Evolutionary conservation across 2,888 invertebrate genomes (phyloP).

Genomic region (Drosophila sordidapex): DNA sequence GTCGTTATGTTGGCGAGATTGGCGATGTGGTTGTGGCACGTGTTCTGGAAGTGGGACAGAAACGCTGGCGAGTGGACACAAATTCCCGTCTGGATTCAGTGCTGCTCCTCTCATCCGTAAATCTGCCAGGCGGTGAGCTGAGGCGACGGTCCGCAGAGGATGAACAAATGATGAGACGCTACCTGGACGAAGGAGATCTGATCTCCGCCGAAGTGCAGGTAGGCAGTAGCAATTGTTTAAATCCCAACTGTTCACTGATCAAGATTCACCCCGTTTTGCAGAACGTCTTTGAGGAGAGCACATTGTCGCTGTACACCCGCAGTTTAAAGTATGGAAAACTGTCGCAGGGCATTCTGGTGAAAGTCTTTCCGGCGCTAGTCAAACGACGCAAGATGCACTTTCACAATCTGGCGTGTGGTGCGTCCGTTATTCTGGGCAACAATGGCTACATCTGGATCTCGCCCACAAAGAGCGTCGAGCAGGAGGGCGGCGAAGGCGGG

Average conservation of each 20-base stretch:
- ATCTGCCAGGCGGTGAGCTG: conserved; percentile 98
- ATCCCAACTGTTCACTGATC: background rate
- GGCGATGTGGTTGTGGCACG: conserved; percentile 99
- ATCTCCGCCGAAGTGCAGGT: conserved; percentile 98
- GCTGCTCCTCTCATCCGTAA: conserved; percentile 95
- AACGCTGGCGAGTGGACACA: conserved; percentile 97
- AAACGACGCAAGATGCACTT: conserved; percentile 98
- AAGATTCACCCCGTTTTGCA: conserved; percentile 9
- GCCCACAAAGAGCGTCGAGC: conserved; percentile 88
- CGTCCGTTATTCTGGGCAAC: conserved; percentile 96
- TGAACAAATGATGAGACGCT: conserved; percentile 98
- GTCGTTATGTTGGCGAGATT: conserved; percentile 96
- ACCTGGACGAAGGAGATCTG: conserved; percentile 96
- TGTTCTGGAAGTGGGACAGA: conserved; percentile 96
- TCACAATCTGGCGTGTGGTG: conserved; percentile 96
- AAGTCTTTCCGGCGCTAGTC: conserved; percentile 96
- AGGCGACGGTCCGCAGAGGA: conserved; percentile 96
- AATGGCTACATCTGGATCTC: conserved; percentile 98
- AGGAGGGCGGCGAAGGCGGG: conserved; percentile 89
- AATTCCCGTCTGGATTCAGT: conserved; percentile 95
- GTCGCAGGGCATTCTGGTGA: conserved; percentile 94
- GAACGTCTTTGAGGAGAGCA: conserved; percentile 95
- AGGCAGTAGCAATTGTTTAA: background rate
- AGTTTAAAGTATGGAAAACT: conserved; percentile 98
- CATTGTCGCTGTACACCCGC: conserved; percentile 96